These are phyloP conservation scores for Melinaea menophilus DNA, from an alignment of 2,888 invertebrate species.

Conservation along the genomic window DNA sequence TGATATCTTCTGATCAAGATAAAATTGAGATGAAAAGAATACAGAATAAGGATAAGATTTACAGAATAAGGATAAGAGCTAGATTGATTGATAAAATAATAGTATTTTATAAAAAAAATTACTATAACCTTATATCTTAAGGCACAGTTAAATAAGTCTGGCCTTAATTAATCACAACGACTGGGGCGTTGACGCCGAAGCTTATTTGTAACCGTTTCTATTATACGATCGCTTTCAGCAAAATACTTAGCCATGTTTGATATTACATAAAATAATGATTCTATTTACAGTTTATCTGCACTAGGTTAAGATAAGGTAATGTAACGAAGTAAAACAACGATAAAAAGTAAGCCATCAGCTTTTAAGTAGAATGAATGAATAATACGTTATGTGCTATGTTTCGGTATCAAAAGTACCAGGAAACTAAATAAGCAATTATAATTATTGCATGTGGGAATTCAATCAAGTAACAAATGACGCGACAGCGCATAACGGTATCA, in stretches of 20 bases:
- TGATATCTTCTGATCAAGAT: no score
- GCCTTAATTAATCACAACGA: conserved; percentile 29
- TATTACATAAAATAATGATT: no score
- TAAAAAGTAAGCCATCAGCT: no score
- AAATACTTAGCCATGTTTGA: conserved; percentile 21
- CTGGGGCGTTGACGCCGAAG: conserved; percentile 29
- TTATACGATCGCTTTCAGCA: conserved; percentile 19
- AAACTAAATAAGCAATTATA: conserved; percentile 14
- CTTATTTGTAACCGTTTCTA: conserved; percentile 28
- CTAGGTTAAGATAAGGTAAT: no score
- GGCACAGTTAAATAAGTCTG: conserved; percentile 21
- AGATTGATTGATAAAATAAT: no score
- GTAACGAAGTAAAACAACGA: no score
- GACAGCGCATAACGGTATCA: conserved; percentile 21
- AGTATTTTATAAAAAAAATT: neutral
- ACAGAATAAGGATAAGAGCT: no score
- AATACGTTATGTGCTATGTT: neutral
- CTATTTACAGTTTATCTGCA: no score
- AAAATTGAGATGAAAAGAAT: no score
- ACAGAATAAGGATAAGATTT: no score
- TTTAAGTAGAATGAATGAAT: neutral
- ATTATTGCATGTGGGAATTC: conserved; percentile 13
- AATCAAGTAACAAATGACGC: conserved; percentile 15
- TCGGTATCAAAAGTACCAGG: neutral
- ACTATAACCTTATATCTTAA: conserved; percentile 12